A percentile compares a stretch with the other conserved stretches of the same genome.
Conservation (phyloP, 2,113 vertebrate genomes). For the Corynorhinus townsendii region DNA sequence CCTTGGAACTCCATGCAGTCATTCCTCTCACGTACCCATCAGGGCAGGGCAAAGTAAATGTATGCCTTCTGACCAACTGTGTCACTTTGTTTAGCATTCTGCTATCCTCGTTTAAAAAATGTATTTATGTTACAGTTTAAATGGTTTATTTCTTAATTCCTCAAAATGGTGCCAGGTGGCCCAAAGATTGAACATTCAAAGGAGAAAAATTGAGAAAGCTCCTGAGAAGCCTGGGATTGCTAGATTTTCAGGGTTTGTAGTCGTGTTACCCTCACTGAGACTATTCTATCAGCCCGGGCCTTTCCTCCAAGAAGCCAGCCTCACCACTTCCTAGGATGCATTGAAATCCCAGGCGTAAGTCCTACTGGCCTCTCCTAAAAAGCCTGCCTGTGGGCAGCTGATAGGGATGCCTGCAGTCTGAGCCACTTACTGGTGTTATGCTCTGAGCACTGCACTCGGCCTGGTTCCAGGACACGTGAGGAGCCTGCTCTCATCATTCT, state of each 20-base stretch:
- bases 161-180: neutral
- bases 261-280: neutral
- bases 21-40: neutral
- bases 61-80: neutral
- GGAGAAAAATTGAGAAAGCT: neutral
- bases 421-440: neutral
- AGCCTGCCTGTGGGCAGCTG: neutral
- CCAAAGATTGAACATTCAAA: neutral
- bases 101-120: neutral
- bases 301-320: neutral
- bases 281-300: neutral
- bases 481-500: neutral
- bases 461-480: neutral
- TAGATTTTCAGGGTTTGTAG: neutral
- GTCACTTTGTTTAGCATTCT: neutral
- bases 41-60: neutral
- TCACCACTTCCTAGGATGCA: neutral
- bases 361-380: neutral
- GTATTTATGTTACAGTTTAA: conserved; percentile 15
- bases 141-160: conserved; percentile 15
- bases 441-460: neutral
- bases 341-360: rapidly evolving
- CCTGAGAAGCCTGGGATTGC: neutral
- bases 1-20: neutral
- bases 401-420: neutral